Evolutionary conservation across 2,888 invertebrate species (phyloP).

Genomic region (Acanthacorydalis orientalis): DNA sequence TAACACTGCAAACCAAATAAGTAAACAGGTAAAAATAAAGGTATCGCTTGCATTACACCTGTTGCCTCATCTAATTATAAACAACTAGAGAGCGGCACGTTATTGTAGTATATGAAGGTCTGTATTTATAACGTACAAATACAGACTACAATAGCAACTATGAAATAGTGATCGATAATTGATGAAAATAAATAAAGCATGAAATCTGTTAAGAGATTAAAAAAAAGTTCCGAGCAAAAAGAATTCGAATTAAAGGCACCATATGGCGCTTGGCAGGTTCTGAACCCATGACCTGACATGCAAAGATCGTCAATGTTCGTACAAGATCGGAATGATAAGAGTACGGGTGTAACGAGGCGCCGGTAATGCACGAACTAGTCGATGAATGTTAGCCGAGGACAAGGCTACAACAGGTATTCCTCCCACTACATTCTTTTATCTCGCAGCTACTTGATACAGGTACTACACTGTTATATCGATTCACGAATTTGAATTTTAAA

Average conservation of each 20-base stretch:
- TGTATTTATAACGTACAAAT: too few relatives aligned
- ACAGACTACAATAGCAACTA: background rate
- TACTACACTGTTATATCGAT: too few relatives aligned
- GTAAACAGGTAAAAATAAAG: too few relatives aligned
- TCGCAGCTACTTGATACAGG: too few relatives aligned
- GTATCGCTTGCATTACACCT: background rate
- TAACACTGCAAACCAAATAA: too few relatives aligned
- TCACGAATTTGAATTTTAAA: too few relatives aligned
- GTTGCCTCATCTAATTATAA: background rate
- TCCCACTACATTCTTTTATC: too few relatives aligned
- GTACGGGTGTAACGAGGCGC: too few relatives aligned
- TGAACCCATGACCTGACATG: background rate
- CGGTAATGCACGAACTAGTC: too few relatives aligned
- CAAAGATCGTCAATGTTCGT: background rate
- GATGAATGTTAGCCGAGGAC: too few relatives aligned
- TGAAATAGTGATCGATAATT: background rate
- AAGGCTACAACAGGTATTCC: too few relatives aligned
- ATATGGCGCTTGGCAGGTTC: slow-evolving; percentile 11
- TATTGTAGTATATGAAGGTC: background rate
- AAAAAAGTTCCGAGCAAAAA: slow-evolving; percentile 12
- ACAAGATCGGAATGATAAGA: too few relatives aligned
- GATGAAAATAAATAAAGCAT: slow-evolving; percentile 12
- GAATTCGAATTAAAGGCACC: slow-evolving; percentile 12
- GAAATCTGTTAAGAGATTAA: slow-evolving; percentile 13
- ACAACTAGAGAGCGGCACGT: background rate